Base-by-base conservation (phyloP, 2,113 vertebrate species). In the Hiodon alosoides region DNA sequence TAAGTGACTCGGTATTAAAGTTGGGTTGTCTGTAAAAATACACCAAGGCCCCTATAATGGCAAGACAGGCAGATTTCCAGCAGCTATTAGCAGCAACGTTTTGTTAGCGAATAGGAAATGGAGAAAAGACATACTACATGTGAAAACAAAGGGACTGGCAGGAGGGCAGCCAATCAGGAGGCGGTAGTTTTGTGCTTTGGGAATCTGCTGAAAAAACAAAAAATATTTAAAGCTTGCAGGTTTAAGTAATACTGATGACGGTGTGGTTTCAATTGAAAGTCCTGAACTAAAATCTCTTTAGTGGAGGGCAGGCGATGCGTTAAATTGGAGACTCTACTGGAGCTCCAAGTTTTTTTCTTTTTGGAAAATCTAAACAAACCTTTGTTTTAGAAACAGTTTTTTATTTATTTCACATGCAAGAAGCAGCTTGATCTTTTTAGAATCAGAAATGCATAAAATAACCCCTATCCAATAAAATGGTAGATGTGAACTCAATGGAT, bases 201-300 rank as follows among this genome's bases (percentile, higher is more conserved):
- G 87, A 90, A 90, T 89, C 85, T 92, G 89, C 88, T 89, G 88
- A 91, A 89, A 86, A 87, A 86, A 89, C 88, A 89, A 76, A 31
- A 89, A 90, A 80, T 61, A 80, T 50, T 46, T 75, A 78, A 79
- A 81, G 81, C 80, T 77, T 79, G 82, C 79, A 78, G 69, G 75
- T 80, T 89, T 78, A 81, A 85, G 80, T 77, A 81, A 89, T 88
- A 85, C 71, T 89, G 87, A 91, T 91, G 89, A 89, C 84, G 78
- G 79, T 78, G 81, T 77, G 79, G 60, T 86, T 91, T 88, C 79
- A 76, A 86, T 85, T 89, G 80, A 87, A 81, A 79, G 69, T 77
- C 4, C 55, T 80, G 60, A 69, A 74, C 81, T 85, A 80, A 87
- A 81, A 74, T 68, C 76, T 77, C 85, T 86, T 84, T 85, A 85